These are phyloP conservation scores for Oryzias woworae DNA, from an alignment of 2,113 vertebrate species.

Conservation along the genomic window DNA sequence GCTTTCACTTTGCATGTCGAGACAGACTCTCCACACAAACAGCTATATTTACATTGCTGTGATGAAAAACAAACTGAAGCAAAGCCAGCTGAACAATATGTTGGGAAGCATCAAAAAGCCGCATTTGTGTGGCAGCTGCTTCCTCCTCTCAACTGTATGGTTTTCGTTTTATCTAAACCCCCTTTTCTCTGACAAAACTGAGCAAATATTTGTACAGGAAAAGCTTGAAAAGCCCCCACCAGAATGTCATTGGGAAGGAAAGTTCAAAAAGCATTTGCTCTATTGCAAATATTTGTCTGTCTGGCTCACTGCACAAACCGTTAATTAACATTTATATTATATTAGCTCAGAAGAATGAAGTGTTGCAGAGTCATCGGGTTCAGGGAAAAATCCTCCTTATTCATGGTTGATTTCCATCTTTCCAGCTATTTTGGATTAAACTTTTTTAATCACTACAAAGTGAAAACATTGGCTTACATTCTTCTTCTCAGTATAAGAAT, in stretches of 20 bases:
- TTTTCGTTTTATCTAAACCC: conserved; percentile 3
- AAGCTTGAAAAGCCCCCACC: neutral
- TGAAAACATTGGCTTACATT: neutral
- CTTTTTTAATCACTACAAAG: conserved; percentile 1
- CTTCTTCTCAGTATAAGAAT: neutral
- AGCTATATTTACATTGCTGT: conserved; percentile 8
- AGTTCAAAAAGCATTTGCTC: conserved; percentile 51
- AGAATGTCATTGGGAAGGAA: conserved; percentile 45
- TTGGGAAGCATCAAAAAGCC: conserved; percentile 17
- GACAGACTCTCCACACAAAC: conserved; percentile 19
- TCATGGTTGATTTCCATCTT: neutral
- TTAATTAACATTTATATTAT: conserved; percentile 82
- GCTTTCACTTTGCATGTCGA: conserved; percentile 13
- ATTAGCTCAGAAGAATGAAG: conserved; percentile 66
- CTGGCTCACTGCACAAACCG: conserved; percentile 58
- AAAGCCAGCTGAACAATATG: neutral
- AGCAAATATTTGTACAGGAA: conserved; percentile 10
- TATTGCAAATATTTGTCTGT: conserved; percentile 66
- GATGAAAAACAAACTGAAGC: conserved; percentile 17
- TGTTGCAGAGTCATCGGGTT: conserved; percentile 31
- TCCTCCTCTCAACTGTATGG: neutral
- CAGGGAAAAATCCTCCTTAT: conserved; percentile 1
- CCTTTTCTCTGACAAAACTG: conserved; percentile 1
- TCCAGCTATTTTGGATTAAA: neutral
- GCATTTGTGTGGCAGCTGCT: neutral